These are phyloP conservation scores for Speoplatyrhinus poulsoni DNA, from an alignment of 2,113 vertebrate genomes.

Conservation along the genomic window DNA sequence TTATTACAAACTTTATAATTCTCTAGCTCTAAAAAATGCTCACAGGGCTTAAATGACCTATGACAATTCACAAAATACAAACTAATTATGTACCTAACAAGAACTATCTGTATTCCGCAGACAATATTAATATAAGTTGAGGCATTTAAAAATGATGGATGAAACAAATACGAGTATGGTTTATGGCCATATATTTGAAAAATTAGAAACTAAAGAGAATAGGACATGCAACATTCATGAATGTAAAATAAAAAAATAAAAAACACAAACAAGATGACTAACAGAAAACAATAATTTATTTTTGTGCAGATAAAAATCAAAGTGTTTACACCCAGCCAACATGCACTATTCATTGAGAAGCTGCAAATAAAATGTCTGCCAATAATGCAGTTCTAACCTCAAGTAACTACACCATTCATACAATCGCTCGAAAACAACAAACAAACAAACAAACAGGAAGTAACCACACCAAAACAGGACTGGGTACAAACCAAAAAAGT, in stretches of 20 bases:
- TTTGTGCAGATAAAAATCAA: slow-evolving; percentile 57
- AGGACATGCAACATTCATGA: slow-evolving; percentile 30
- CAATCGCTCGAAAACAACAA: slow-evolving; percentile 59
- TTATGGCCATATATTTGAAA: not conserved
- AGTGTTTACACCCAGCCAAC: slow-evolving; percentile 57
- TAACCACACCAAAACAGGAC: slow-evolving; percentile 46
- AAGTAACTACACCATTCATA: slow-evolving; percentile 52
- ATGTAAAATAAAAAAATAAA: slow-evolving; percentile 62
- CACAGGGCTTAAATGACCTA: too few species aligned
- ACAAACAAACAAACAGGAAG: slow-evolving; percentile 55
- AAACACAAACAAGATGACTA: slow-evolving; percentile 76
- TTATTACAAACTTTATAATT: too few species aligned
- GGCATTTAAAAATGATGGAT: too few species aligned
- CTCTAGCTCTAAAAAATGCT: too few species aligned
- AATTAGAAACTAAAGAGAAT: not conserved
- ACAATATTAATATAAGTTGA: too few species aligned
- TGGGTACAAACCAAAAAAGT: slow-evolving; percentile 36
- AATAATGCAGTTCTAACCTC: slow-evolving; percentile 53
- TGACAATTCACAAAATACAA: too few species aligned
- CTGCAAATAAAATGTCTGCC: slow-evolving; percentile 59
- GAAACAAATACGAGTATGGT: too few species aligned
- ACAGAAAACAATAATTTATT: slow-evolving; percentile 78
- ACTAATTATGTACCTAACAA: too few species aligned
- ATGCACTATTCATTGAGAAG: slow-evolving; percentile 55
- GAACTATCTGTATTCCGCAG: too few species aligned